Conservation (phyloP, 37 sponge, comb jelly and placozoan species). For the Ephydatia muelleri region DNA sequence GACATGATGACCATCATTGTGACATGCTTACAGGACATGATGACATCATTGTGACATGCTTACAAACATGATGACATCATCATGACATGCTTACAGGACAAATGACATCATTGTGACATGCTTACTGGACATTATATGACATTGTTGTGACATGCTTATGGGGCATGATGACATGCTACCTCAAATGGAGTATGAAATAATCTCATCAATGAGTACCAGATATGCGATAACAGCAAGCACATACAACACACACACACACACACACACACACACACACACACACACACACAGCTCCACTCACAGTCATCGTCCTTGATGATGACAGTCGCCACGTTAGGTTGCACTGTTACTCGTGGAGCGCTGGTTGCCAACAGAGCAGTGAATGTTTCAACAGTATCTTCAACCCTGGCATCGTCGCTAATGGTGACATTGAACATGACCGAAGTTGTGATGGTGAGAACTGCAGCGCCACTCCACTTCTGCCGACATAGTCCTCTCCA, state of each 20-base stretch:
- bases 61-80: too few relatives aligned
- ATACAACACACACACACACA: conserved; percentile 29
- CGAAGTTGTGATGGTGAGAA: neutral
- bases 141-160: too few relatives aligned
- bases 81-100: too few relatives aligned
- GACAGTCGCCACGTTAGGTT: neutral
- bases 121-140: too few relatives aligned
- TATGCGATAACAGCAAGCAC: neutral
- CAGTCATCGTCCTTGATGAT: conserved; percentile 41
- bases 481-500: conserved; percentile 28
- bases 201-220: neutral
- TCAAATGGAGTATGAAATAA: neutral
- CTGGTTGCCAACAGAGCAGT: neutral
- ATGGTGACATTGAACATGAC: conserved; percentile 9
- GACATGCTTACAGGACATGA: too few relatives aligned
- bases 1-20: too few relatives aligned
- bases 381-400: conserved; percentile 23
- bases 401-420: neutral
- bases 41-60: too few relatives aligned
- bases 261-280: neutral
- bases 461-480: neutral
- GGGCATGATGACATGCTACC: neutral
- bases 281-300: conserved; percentile 6
- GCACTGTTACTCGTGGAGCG: neutral
- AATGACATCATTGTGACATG: too few relatives aligned